Conservation (phyloP, 2,797 vertebrate genomes). For the Crenuchus spilurus region DNA sequence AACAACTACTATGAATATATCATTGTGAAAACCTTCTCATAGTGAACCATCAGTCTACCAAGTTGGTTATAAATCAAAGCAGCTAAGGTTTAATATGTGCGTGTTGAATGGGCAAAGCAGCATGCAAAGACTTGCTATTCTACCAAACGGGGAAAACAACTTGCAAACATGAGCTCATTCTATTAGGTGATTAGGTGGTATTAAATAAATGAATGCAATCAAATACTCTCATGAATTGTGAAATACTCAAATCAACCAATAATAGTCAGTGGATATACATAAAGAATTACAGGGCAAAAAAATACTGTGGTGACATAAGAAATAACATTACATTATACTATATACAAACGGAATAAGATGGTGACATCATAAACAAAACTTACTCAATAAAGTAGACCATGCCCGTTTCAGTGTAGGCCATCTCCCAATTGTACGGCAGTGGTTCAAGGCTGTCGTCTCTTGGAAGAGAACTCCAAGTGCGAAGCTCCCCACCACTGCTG, state of each 20-base stretch:
- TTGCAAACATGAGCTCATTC: background rate
- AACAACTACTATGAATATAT: background rate
- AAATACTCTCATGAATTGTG: background rate
- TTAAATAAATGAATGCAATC: background rate
- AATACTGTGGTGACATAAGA: background rate
- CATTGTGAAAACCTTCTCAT: background rate
- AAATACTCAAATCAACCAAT: no score
- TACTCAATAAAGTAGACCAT: conserved; percentile 99
- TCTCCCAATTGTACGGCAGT: conserved; percentile 95
- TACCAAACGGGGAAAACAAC: no score
- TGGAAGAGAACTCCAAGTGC: conserved; percentile 84
- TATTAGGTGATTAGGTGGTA: background rate
- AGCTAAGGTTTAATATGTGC: background rate
- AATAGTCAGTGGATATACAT: no score
- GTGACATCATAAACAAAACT: conserved; percentile 71
- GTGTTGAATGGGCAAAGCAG: background rate
- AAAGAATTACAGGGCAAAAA: no score
- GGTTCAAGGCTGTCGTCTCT: conserved; percentile 92
- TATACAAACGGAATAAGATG: background rate
- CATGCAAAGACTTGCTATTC: no score
- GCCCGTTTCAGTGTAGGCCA: conserved; percentile 96
- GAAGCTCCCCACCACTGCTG: conserved; percentile 84
- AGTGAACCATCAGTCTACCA: background rate
- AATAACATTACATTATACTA: background rate
- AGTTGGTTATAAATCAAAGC: background rate